These are phyloP conservation scores for Drosophila glabriapex DNA, from an alignment of 2,888 invertebrate species.

Conservation along the genomic window DNA sequence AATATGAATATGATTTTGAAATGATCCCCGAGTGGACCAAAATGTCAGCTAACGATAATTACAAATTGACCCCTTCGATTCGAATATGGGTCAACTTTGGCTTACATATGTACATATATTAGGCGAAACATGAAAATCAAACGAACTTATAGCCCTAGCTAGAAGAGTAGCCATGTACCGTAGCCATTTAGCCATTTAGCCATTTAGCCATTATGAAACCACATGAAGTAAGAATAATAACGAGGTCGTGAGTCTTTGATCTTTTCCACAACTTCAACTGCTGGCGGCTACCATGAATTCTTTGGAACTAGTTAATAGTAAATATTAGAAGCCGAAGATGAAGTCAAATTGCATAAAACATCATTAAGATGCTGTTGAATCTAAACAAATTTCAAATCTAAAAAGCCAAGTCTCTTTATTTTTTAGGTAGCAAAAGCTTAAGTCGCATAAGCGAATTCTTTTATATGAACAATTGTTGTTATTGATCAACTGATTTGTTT, in stretches of 20 bases:
- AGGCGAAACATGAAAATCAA: not conserved
- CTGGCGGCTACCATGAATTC: constrained; percentile 25
- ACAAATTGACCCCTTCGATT: constrained; percentile 30
- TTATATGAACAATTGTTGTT: not conserved
- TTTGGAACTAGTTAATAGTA: not conserved
- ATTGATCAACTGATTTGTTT: not conserved
- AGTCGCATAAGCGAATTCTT: not conserved
- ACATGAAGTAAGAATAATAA: constrained; percentile 39
- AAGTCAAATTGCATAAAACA: not conserved
- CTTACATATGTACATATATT: constrained; percentile 15
- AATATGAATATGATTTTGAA: constrained; percentile 46
- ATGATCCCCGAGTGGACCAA: constrained; percentile 15
- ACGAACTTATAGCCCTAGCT: not conserved
- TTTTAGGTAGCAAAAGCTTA: not conserved
- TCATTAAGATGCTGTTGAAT: not conserved
- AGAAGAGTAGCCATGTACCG: constrained; percentile 1
- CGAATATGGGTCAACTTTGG: constrained; percentile 36
- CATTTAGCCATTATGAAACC: constrained; percentile 31
- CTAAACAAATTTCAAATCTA: too few relatives aligned
- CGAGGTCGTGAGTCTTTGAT: constrained; percentile 33
- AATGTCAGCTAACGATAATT: constrained; percentile 9
- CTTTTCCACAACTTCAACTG: constrained; percentile 23
- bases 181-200: constrained; percentile 19
- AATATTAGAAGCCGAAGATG: constrained; percentile 2
- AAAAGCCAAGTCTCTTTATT: not conserved